phyloP scores from a whole-genome alignment of 2,113 vertebrate genomes.

The human region GRCh38 chr14:35221501-35222000 shows the following conservation, averaged over 20 bases:
- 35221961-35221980: not conserved
- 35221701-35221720: not conserved
- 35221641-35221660: not conserved
- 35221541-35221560: not conserved
- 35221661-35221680: not conserved
- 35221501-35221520: not conserved
- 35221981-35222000: constrained; percentile 13
- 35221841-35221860: constrained; percentile 34
- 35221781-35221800: constrained; percentile 40
- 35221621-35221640: not conserved
- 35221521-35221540: not conserved
- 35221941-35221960: not conserved
- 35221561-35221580: not conserved
- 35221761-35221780: not conserved
- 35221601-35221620: not conserved
- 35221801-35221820: not conserved
- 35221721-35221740: not conserved
- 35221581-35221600: not conserved
- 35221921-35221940: not conserved
- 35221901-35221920: not conserved
- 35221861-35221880: not conserved
- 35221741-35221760: constrained; percentile 15
- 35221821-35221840: not conserved
- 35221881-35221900: not conserved
- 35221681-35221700: not conserved